Percentiles rank a stretch among this genome's conserved stretches.
These are phyloP conservation scores for Uropsilus gracilis DNA, from an alignment of 2,113 vertebrate species.

Conservation along the genomic window DNA sequence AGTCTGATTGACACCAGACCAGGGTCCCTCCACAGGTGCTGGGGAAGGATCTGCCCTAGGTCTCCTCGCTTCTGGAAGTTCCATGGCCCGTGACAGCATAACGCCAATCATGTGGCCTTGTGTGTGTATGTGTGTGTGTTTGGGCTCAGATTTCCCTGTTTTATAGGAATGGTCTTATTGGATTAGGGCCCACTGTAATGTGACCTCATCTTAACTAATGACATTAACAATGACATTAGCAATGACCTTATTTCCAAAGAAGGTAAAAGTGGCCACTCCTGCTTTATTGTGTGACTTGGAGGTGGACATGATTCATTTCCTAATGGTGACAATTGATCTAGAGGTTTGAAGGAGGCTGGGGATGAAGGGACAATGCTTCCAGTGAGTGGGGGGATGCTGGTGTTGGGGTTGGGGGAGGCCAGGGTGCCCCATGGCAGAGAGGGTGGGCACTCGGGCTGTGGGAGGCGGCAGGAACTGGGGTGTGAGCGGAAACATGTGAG, in stretches of 20 bases:
- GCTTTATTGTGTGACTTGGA: not conserved
- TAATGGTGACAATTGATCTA: not conserved
- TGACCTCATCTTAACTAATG: not conserved
- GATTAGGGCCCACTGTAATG: not conserved
- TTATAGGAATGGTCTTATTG: not conserved
- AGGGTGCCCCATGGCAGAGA: not conserved
- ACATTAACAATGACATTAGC: not conserved
- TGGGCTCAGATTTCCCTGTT: not conserved
- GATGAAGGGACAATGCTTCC: not conserved
- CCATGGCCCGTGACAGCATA: not conserved
- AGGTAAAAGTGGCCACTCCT: not conserved
- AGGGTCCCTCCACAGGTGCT: rapidly evolving
- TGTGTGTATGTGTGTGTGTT: not conserved
- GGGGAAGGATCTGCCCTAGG: not conserved
- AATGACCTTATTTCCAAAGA: not conserved
- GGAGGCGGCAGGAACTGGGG: too few relatives aligned
- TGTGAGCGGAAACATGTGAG: not conserved
- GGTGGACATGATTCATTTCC: not conserved
- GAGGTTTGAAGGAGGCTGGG: not conserved
- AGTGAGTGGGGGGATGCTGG: not conserved
- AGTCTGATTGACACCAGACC: too few relatives aligned
- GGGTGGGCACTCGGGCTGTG: rapidly evolving
- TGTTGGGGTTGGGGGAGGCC: not conserved
- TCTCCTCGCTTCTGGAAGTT: not conserved
- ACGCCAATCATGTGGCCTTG: rapidly evolving